Conservation (phyloP, 2,888 invertebrate genomes). For the Deilephila elpenor region DNA sequence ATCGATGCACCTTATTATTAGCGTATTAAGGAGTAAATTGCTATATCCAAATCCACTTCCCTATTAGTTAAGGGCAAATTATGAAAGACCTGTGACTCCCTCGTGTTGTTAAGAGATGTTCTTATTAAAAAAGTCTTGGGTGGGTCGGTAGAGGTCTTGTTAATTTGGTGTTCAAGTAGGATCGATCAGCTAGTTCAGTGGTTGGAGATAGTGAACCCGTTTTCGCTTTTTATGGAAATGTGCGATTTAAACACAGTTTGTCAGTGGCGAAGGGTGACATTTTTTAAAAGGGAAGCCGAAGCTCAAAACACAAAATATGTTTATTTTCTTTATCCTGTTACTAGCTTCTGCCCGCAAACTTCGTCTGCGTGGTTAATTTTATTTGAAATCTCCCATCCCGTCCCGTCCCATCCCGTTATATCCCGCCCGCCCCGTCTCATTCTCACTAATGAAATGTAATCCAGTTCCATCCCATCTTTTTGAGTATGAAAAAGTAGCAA, state of each 20-base stretch:
- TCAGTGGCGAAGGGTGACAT: too few relatives aligned
- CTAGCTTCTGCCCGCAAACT: too few relatives aligned
- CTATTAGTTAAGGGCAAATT: slow-evolving; percentile 17
- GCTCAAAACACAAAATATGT: too few relatives aligned
- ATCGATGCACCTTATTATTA: neutral
- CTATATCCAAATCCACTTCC: neutral
- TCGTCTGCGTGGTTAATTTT: too few relatives aligned
- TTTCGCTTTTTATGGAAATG: slow-evolving; percentile 19
- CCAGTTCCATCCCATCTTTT: too few relatives aligned
- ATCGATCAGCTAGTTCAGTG: neutral
- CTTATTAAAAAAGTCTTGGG: slow-evolving; percentile 11
- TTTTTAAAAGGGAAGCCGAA: too few relatives aligned
- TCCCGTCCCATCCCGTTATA: too few relatives aligned
- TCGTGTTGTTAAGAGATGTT: neutral
- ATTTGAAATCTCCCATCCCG: too few relatives aligned
- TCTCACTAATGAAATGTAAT: too few relatives aligned
- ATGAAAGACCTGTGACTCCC: neutral
- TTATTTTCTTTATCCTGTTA: too few relatives aligned
- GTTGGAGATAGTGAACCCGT: neutral
- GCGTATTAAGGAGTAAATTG: neutral
- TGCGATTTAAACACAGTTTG: neutral
- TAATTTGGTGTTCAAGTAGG: slow-evolving; percentile 5
- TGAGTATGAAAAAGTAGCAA: too few relatives aligned
- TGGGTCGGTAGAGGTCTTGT: neutral
- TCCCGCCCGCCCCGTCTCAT: too few relatives aligned